Evolutionary conservation across 2,888 invertebrate species (phyloP), one percentile per base, ranked within the genome.

Genomic region (Crepidodera aurea): DNA sequence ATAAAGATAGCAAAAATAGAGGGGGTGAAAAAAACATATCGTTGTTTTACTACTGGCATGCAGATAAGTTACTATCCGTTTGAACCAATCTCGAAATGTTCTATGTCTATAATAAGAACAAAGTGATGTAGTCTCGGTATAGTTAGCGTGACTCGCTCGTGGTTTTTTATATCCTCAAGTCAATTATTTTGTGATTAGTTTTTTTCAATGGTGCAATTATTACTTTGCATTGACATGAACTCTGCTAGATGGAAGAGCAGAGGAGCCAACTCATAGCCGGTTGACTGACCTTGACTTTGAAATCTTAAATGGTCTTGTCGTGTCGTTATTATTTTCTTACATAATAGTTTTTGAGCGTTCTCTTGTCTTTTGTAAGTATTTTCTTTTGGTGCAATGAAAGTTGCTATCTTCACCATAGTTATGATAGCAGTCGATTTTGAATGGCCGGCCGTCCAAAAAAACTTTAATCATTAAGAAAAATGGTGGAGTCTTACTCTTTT

Each of bases 151-250:
- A 56, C 46, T 46, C 19, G 48, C 34, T 56, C 25, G 48, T 48
- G 22, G 34, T 34, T 56, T 56, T 56, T 56, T 56, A 48, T 56
- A 48, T 46, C 46, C 32, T 19, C 56, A 15, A 48, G 56, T 48
- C 56, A 56, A 56, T 56, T 56, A 56, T 56, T 56, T 56, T 56
- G 56, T 48, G 34, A 56, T 56, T 56, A 56, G 56, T 56, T 56
- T 48, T 53, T 56, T 56, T 46, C 22, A 48, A 22, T 56, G 37
- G 37, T 37, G 56, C 44, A 44, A 55, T 55, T 55, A 55, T 55
- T 42, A 55, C 34, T 56, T 56, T 56, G 56, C 56, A 56, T 56
- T 56, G 56, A 56, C 56, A 56, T 48, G 56, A 56, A 37, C 56
- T 56, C 46, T 25, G 48, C 15, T 27, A 48, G 29, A 48, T 4